A percentile compares a stretch with the other conserved stretches of the same genome.
Conservation (phyloP, 2,797 vertebrate species). For the Melanogrammus aeglefinus region DNA sequence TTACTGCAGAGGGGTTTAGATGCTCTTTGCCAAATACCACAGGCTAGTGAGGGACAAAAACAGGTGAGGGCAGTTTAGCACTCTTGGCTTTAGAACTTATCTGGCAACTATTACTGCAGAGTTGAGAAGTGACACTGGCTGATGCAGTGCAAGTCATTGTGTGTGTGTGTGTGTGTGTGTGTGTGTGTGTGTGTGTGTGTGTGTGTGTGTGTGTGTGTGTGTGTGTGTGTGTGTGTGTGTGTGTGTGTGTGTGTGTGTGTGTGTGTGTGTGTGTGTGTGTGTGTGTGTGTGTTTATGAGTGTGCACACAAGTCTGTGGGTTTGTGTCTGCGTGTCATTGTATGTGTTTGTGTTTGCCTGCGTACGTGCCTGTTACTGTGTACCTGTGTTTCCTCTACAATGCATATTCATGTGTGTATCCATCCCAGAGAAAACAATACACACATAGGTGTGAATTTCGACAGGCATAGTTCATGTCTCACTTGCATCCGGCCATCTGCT, state of each 20-base stretch:
- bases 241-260: slow-evolving; percentile 6
- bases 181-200: background rate
- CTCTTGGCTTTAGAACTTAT: slow-evolving; percentile 51
- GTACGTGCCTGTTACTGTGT: too few species aligned
- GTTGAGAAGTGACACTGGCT: slow-evolving; percentile 60
- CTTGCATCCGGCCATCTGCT: background rate
- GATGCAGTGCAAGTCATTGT: slow-evolving; percentile 35
- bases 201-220: slow-evolving; percentile 1
- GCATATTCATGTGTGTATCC: too few species aligned
- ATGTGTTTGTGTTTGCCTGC: too few species aligned
- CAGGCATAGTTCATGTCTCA: background rate
- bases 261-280: background rate
- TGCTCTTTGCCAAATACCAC: slow-evolving; percentile 56
- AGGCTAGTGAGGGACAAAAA: slow-evolving; percentile 55
- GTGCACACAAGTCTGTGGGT: background rate
- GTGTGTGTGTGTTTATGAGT: background rate
- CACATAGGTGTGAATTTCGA: too few species aligned
- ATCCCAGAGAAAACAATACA: too few species aligned
- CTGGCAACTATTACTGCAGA: slow-evolving; percentile 52
- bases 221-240: slow-evolving; percentile 9
- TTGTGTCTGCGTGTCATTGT: background rate
- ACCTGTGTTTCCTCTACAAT: too few species aligned
- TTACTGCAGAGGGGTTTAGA: slow-evolving; percentile 47
- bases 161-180: slow-evolving; percentile 1
- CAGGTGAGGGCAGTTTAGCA: slow-evolving; percentile 57